phyloP scores from a whole-genome alignment of 2,113 vertebrate genomes.

The Heliornis fulica region DNA sequence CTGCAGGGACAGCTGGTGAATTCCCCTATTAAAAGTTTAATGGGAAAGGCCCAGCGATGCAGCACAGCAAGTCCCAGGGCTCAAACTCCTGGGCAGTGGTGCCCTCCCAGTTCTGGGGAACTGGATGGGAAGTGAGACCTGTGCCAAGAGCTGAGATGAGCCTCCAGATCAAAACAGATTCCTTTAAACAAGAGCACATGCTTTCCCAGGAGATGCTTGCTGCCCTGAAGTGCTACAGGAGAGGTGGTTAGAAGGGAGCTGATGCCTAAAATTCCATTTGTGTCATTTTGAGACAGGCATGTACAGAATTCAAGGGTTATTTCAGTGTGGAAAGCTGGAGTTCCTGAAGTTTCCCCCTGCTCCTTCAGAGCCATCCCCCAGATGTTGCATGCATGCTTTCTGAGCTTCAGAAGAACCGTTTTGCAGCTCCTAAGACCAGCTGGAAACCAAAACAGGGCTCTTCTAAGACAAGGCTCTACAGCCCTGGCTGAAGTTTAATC shows the following conservation, averaged over 20 bases:
- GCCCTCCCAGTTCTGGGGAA: background rate
- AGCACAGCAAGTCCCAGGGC: background rate
- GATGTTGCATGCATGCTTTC: fast-evolving
- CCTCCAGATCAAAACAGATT: background rate
- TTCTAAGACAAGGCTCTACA: fast-evolving
- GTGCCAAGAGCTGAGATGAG: background rate
- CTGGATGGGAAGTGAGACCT: background rate
- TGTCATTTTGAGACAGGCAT: fast-evolving
- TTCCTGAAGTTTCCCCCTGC: background rate
- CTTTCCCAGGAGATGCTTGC: background rate
- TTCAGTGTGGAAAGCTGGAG: background rate
- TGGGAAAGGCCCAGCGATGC: fast-evolving
- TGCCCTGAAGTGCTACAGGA: background rate
- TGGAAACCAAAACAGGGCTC: background rate
- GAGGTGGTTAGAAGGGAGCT: background rate
- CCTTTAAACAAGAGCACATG: no score
- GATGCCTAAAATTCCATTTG: background rate
- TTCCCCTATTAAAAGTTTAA: background rate
- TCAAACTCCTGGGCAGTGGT: background rate
- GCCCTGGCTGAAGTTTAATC: background rate
- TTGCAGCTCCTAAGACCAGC: background rate
- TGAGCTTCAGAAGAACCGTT: background rate
- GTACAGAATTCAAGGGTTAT: background rate
- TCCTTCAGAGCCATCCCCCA: background rate
- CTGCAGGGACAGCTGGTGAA: background rate